phyloP scores from a whole-genome alignment of 2,113 vertebrate genomes.

The Festucalex cinctus region DNA sequence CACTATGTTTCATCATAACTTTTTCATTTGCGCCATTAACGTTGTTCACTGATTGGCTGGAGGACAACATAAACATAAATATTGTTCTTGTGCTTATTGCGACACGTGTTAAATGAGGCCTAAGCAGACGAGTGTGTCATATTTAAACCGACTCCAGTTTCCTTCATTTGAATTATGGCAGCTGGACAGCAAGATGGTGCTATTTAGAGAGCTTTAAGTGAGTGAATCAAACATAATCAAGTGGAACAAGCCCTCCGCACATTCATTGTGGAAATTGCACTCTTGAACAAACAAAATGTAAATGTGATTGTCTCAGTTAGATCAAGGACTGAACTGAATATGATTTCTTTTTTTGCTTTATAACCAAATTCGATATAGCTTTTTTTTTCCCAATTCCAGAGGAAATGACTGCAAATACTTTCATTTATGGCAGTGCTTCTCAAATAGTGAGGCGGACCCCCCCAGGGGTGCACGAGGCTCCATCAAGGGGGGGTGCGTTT shows the following conservation, averaged over 20 bases:
- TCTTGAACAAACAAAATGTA: slow-evolving; percentile 12
- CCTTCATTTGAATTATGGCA: slow-evolving; percentile 6
- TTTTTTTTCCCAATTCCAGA: neutral
- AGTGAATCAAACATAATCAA: slow-evolving; percentile 13
- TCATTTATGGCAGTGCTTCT: neutral
- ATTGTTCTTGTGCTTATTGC: neutral
- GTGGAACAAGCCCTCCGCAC: neutral
- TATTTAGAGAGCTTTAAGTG: slow-evolving; percentile 4
- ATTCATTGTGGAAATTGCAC: slow-evolving; percentile 14
- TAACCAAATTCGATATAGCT: slow-evolving; percentile 5
- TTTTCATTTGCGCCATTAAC: neutral
- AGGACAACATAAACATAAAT: neutral
- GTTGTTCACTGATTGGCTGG: neutral
- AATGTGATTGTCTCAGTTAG: slow-evolving; percentile 15
- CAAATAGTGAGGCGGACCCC: too few species aligned
- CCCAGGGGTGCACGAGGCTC: too few species aligned
- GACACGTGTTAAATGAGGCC: neutral
- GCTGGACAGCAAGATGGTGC: slow-evolving; percentile 10
- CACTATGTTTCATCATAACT: neutral
- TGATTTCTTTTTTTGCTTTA: neutral
- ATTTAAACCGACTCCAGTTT: neutral
- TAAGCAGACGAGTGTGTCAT: neutral
- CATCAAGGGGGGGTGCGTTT: too few species aligned
- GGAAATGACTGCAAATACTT: slow-evolving; percentile 24
- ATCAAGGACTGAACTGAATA: slow-evolving; percentile 4